Evolutionary conservation across 2,797 vertebrate genomes (phyloP), one percentile per base, ranked within the genome.

Genomic region (Sorex maritimensis): DNA sequence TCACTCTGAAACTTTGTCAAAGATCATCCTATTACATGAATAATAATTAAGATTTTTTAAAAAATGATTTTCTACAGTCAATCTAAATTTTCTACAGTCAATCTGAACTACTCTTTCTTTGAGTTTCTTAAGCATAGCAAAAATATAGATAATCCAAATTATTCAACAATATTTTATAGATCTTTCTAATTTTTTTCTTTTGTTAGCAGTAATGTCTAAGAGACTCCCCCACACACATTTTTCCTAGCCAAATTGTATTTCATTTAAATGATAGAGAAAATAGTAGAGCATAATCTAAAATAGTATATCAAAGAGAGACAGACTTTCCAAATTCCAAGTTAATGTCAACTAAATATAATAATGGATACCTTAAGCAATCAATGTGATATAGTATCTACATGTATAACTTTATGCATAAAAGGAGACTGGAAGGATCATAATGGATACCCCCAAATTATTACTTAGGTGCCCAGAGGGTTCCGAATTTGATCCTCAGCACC

Each of bases 241-340:
- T 68, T 72, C 13, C 24, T 81, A 17, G 15, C 14, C 12, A 81
- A 69, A 58, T 38, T 78, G 75, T 77, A 6, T 14, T 86, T 11
- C 17, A 58, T 90, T 94, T 95, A 75, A 49, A 79, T 79, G 71
- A 26, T 26, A 90, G 41, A 49, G 19, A 65, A 38, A 73, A 81
- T 34, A 8, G 14, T 28, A 87, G 3, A 30, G 5, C 6, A 0
- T 41, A 73, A 89, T 68, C 13, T 81, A 49, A 77, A 90, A 75
- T 55, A 65, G 78, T 34, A 80, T n/a, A 21, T 38, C 24, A 91
- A 61, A 46, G 14, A 91, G 46, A 38, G 19, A 75, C 5, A 89
- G 6, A 86, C 26, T 69, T 86, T 80, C 12, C 5, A 93, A 86
- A 44, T 61, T 88, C 65, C 79, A 79, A 88, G 55, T 10, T 86